These are phyloP conservation scores for Chroicocephalus ridibundus DNA, from an alignment of 2,113 vertebrate species.

Conservation along the genomic window DNA sequence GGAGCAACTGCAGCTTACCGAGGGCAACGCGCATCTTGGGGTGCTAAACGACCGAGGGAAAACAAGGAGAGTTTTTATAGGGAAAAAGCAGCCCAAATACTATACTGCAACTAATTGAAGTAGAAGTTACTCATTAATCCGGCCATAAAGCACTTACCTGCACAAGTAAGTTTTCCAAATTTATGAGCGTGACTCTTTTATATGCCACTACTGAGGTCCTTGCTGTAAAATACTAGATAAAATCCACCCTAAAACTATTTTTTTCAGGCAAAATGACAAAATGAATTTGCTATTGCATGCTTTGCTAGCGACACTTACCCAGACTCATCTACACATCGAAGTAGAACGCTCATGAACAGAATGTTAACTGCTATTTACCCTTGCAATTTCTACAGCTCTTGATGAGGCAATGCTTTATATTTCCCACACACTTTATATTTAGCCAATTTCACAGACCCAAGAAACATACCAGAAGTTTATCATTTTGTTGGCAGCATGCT, in stretches of 20 bases:
- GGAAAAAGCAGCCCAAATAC: background rate
- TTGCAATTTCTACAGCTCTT: background rate
- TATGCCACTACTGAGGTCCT: background rate
- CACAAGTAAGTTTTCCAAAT: conserved; percentile 5
- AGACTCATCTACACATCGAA: background rate
- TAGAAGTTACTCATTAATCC: conserved; percentile 74
- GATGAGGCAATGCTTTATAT: background rate
- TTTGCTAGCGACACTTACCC: background rate
- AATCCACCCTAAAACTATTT: background rate
- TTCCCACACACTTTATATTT: background rate
- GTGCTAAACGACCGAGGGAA: background rate
- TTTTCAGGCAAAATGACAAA: background rate
- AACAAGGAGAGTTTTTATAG: conserved; percentile 29
- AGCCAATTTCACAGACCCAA: background rate
- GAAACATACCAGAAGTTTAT: background rate
- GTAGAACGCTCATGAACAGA: background rate
- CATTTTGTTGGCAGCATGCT: background rate
- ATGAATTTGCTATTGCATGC: background rate
- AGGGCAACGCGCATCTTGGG: conserved; percentile 54
- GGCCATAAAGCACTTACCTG: conserved; percentile 5
- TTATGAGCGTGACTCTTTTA: background rate
- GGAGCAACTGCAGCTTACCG: conserved; percentile 38
- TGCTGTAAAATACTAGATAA: background rate
- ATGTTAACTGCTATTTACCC: background rate
- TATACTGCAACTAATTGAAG: conserved; percentile 5